Percentiles rank a stretch among this genome's conserved stretches.
Conservation (phyloP, 2,888 invertebrate genomes). For the Caradrina clavipalpis region DNA sequence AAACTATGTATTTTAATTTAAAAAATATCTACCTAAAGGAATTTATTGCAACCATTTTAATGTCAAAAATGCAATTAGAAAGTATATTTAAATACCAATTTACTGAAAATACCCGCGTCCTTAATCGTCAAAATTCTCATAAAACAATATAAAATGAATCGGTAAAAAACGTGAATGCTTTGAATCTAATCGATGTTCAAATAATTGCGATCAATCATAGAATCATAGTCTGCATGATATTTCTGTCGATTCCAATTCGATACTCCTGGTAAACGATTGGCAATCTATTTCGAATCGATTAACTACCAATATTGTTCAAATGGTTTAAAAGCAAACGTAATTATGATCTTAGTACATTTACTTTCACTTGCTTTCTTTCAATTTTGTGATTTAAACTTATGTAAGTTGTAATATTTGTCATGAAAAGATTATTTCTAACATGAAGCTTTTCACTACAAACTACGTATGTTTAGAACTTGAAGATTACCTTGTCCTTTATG, state of each 20-base stretch:
- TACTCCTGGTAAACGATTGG: constrained; percentile 57
- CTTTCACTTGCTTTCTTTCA: constrained; percentile 75
- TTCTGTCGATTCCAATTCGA: constrained; percentile 59
- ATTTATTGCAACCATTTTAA: constrained; percentile 29
- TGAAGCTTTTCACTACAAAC: too few species aligned
- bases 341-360: constrained; percentile 50
- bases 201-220: constrained; percentile 47
- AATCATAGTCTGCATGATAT: constrained; percentile 39
- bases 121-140: constrained; percentile 33
- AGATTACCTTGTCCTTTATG: too few species aligned
- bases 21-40: constrained; percentile 14
- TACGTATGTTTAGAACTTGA: too few species aligned
- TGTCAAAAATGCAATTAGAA: constrained; percentile 45
- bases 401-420: neutral
- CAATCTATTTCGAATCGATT: constrained; percentile 66
- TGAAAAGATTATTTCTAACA: too few species aligned
- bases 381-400: constrained; percentile 6
- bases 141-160: constrained; percentile 45
- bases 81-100: constrained; percentile 37
- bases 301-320: constrained; percentile 53
- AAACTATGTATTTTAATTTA: constrained; percentile 1
- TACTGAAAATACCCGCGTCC: constrained; percentile 25
- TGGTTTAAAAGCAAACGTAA: constrained; percentile 57
- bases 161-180: constrained; percentile 27
- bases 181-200: constrained; percentile 46